Conservation (phyloP, 2,113 vertebrate species). For the Clarias macrocephalus region DNA sequence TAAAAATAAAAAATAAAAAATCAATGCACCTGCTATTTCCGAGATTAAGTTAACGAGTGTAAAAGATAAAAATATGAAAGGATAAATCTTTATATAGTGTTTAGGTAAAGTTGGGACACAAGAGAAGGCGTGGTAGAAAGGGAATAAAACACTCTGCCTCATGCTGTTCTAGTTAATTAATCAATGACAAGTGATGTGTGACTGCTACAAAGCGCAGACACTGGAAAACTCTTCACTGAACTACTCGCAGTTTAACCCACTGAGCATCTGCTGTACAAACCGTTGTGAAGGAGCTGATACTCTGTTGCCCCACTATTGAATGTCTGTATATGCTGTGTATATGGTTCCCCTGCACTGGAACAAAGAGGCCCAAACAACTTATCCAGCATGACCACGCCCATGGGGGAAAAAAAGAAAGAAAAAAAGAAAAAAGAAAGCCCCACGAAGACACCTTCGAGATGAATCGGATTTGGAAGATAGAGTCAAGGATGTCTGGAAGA, state of each 20-base stretch:
- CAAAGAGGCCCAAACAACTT: too few relatives aligned
- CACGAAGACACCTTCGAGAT: too few relatives aligned
- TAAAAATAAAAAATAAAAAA: not conserved
- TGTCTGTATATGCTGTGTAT: too few relatives aligned
- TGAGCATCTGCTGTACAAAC: not conserved
- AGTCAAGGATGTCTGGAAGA: too few relatives aligned
- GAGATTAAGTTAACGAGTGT: not conserved
- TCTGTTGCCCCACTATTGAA: not conserved
- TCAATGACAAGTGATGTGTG: not conserved
- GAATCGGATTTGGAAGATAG: too few relatives aligned
- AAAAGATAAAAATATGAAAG: not conserved
- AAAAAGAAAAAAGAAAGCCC: too few relatives aligned
- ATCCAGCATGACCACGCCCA: too few relatives aligned
- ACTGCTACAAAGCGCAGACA: not conserved
- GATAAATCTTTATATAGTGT: not conserved
- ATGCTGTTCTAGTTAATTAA: not conserved
- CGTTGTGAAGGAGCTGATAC: not conserved
- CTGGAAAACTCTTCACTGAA: not conserved
- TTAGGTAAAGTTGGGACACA: not conserved
- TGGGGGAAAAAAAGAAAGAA: too few relatives aligned
- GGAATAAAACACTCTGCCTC: not conserved
- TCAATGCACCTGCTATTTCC: not conserved
- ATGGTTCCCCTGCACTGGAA: too few relatives aligned
- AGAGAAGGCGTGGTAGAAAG: not conserved
- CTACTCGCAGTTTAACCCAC: not conserved